These are phyloP conservation scores for Gymnoscopelus braueri DNA, from an alignment of 2,797 vertebrate species.

Conservation along the genomic window DNA sequence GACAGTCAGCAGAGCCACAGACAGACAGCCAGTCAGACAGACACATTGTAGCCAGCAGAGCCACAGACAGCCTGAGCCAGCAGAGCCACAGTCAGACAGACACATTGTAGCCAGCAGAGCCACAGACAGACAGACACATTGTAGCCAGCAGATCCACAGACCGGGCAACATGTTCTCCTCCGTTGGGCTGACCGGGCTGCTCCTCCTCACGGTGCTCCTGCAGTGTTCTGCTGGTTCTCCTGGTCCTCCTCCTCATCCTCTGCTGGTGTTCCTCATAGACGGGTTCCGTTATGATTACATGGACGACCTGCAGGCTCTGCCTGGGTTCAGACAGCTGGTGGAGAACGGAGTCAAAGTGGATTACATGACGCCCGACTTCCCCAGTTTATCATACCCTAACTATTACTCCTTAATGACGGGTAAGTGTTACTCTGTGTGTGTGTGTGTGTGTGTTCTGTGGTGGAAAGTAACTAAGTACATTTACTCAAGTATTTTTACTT, in stretches of 20 bases:
- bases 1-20: no score
- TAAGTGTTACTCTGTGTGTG: slow-evolving; percentile 41
- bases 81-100: no score
- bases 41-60: no score
- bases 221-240: background rate
- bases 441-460: background rate
- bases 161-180: no score
- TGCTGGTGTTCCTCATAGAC: slow-evolving; percentile 89
- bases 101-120: no score
- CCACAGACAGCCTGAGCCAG: no score
- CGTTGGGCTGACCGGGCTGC: background rate
- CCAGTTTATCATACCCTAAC: slow-evolving; percentile 92
- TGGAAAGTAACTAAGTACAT: no score
- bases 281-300: slow-evolving; percentile 93
- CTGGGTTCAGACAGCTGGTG: slow-evolving; percentile 86
- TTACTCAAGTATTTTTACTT: no score
- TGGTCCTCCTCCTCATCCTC: slow-evolving; percentile 61
- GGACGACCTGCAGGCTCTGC: slow-evolving; percentile 79
- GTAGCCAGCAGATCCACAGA: no score
- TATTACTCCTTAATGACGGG: slow-evolving; percentile 96
- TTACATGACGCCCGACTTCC: slow-evolving; percentile 92
- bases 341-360: slow-evolving; percentile 89
- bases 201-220: background rate
- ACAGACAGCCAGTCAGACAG: no score
- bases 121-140: no score